Base-by-base conservation (phyloP, 2,113 vertebrate species). In the Brachyhypopomus occidentalis region DNA sequence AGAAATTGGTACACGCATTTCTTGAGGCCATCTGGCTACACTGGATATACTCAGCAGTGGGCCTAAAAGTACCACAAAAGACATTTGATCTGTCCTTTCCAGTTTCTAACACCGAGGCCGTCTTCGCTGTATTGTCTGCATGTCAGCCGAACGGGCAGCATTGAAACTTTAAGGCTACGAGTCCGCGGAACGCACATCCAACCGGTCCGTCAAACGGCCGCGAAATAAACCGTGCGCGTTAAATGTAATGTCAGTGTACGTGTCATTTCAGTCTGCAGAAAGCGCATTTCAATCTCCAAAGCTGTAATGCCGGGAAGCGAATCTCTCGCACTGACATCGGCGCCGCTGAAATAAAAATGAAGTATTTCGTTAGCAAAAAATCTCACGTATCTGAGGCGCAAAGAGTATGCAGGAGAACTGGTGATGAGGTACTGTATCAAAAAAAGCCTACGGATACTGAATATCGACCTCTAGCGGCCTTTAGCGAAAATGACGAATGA, bases 21-120 rank as follows among this genome's bases (percentile, higher is more conserved):
- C 91, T 89, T 77, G 91, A 90, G 91, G 91, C 91, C 93, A 94
- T 94, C 84, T 89, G 90, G 91, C 86, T 84, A 81, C 84, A 83
- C 80, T 90, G 87, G 89, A 89, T 92, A 79, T 75, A 78, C 60
- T 84, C 89, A 91, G 88, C 83, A 87, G 83, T 85, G 71, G 75
- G 66, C 77, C 84, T 78, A 86, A 85, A 82, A 86, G 77, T 87
- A 85, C 62, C 86, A 80, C 74, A 88, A 93, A 88, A 91, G 89
- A 82, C 92, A 91, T 93, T 89, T 89, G 92, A 92, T 88, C 88
- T 82, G 87, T 87, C 83, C 75, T 87, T 73, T 82, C 81, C 87
- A 79, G 84, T 84, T 87, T 83, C 83, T 84, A 88, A 89, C 85
- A 79, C 78, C 80, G 23, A 77, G 81, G 81, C 86, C 84, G 83